Base-by-base conservation (phyloP, 2,888 invertebrate species). In the Polymixis flavicincta region DNA sequence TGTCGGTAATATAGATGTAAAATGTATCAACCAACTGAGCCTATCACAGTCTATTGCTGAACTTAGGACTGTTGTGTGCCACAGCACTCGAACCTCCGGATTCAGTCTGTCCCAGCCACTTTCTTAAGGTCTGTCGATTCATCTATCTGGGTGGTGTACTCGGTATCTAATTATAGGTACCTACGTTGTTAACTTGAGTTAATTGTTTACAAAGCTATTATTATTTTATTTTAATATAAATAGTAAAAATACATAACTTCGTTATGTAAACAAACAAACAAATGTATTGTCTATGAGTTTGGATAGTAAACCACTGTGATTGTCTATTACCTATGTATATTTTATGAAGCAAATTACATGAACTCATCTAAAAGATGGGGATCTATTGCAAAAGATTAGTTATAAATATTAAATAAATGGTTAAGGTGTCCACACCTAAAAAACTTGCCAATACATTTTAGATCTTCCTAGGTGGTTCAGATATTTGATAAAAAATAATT, bases 251-350 rank as follows among this genome's bases (percentile, higher is more conserved):
- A 42, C 25, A 63, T 42, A 1, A 54, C 17, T 25, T 25, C 5
- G 6, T 50, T 42, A 63, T 17, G 22, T 32, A 22, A 28, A 60
- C 25, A 50, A 37, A 60, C 25, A 50, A 37, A 68, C 25, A 50
- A 50, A 63, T 37, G 37, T 8, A 9, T 48, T 45, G 19, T 28
- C 50, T 45, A 17, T 37, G 25, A n/a, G 28, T 57, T 57, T 37
- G 22, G 25, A 78, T 78, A 22, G 28, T 76, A 61, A 76, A 63
- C 13, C n/a, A 37, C 4, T 19, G 13, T 61, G n/a, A 76, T 76
- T 55, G 28, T 32, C 48, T 57, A 22, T 65, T 48, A 48, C 17
- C 14, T 32, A 52, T 50, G 28, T 13, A 52, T 37, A 22, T n/a
- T 32, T 1, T 69, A 17, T 22, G 19, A 9, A 71, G 52, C 8